Percentiles rank a stretch among this genome's conserved stretches.
These are phyloP conservation scores for Aurelia aurita DNA, from an alignment of 30 jellyfish, hydroid and myxozoan species.

Conservation along the genomic window DNA sequence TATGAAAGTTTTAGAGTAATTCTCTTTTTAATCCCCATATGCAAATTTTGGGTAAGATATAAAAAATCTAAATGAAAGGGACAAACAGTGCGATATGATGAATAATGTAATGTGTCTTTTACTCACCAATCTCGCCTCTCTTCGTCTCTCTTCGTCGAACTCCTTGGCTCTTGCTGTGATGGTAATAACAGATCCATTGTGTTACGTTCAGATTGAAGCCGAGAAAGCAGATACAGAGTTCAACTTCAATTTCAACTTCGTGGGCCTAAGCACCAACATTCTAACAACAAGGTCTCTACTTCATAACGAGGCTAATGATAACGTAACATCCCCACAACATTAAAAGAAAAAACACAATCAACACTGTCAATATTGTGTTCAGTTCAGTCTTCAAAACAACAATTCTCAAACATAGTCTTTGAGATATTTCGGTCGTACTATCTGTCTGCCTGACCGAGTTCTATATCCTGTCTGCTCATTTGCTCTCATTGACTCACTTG, in stretches of 20 bases:
- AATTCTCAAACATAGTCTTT: slow-evolving; percentile 48
- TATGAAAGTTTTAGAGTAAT: background rate
- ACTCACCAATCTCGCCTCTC: too few relatives aligned
- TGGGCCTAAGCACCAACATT: slow-evolving; percentile 9
- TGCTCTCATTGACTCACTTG: slow-evolving; percentile 9
- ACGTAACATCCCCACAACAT: slow-evolving; percentile 56
- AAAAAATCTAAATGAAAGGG: too few relatives aligned
- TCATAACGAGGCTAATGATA: slow-evolving; percentile 1
- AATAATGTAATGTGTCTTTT: too few relatives aligned
- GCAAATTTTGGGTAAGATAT: too few relatives aligned
- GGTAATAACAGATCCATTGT: too few relatives aligned
- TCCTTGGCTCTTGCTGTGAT: too few relatives aligned
- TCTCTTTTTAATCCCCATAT: too few relatives aligned
- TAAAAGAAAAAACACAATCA: slow-evolving; percentile 12
- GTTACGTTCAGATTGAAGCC: background rate
- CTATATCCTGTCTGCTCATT: slow-evolving; percentile 51
- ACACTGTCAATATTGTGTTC: slow-evolving; percentile 31
- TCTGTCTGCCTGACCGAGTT: slow-evolving; percentile 59
- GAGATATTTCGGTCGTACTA: slow-evolving; percentile 38
- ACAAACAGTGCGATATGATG: too few relatives aligned
- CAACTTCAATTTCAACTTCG: background rate
- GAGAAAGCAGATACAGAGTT: background rate
- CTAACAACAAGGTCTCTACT: background rate
- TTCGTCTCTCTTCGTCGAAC: too few relatives aligned
- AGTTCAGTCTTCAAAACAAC: slow-evolving; percentile 19